Evolutionary conservation across 2,888 invertebrate species (phyloP), one percentile per base, ranked within the genome.

Genomic region (Suillia variegata): DNA sequence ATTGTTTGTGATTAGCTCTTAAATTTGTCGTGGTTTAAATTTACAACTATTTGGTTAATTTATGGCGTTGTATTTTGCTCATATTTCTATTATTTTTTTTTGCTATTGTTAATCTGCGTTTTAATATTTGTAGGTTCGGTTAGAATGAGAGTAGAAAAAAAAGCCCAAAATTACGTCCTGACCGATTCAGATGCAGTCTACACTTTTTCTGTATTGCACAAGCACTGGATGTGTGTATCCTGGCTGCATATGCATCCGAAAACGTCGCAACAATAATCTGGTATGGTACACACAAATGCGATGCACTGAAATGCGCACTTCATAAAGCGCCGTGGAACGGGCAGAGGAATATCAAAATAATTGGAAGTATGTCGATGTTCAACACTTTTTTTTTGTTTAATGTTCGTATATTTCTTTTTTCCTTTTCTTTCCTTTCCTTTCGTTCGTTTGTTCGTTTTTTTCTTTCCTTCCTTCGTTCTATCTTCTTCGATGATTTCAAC

Each of bases 291-390:
- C 47, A 54, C 50, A 18, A 52, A 45, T 59, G 64, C 63, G 59
- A 45, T 59, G 64, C 63, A 61, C 31, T 47, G 50, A 56, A 50
- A 42, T 64, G 67, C 67, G 68, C 67, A 67, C 62, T 66, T 61
- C 54, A 21, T 17, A 48, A 47, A 24, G 26, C 49, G 52, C 58
- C 58, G 52, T 61, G 54, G 17, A 54, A 62, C 54, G 59, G 56
- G 54, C 48, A 56, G n/a, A n/a, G 61, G 50, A 63, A 68, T 69
- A 70, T 74, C 72, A 73, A 74, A 71, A 72, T 70, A 76, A 71
- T 75, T 77, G 75, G 73, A 78, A 78, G 65, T 75, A 75, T 73
- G 74, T 73, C 73, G 71, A 66, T 54, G 31, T n/a, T 51, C 51
- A 51, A 18, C 51, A 17, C 13, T 34, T n/a, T n/a, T 33, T 34